Base-by-base conservation (phyloP, 2,113 vertebrate species). In the Cathartes aura region DNA sequence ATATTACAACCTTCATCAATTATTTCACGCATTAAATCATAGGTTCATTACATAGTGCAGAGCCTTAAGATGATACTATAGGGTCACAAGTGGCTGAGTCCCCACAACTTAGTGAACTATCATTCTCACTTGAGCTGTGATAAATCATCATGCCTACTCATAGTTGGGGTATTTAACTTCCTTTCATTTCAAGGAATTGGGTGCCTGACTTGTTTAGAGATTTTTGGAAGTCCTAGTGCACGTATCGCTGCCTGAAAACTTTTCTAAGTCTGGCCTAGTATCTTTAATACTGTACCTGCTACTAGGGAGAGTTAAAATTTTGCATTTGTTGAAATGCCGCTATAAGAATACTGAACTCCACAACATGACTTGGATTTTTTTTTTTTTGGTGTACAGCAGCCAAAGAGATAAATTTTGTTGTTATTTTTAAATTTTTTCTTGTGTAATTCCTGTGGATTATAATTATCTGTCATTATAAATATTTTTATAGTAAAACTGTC, bases 391-490 rank as follows among this genome's bases (percentile, higher is more conserved):
- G 40, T 45, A 45, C 34, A 80, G n/a, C 40, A 88, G 38, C 15
- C 19, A 52, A 29, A 90, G 89, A 81, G 24, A 48, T 82, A 45
- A 8, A 9, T 45, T 52, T 64, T 18, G 4, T 24, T 67, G 5
- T 29, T 52, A 48, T 38, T 64, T 1, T 58, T 50, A 21, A 20
- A 53, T 29, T 88, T 93, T 88, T 70, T 32, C 20, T 75, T 79
- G 16, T 78, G 40, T 68, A 59, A 85, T 70, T 94, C 45, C 27
- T 29, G 4, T 62, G 48, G 43, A n/a, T 88, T 83, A 53, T 90
- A 89, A 88, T 92, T 93, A 91, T 74, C 38, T 91, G 47, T 90
- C 75, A 82, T 87, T 90, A 64, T 58, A 76, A 90, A 43, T 68
- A 40, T 43, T 90, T 83, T 62, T 30, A 38, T 75, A 88, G 32